Base-by-base conservation (phyloP, 1,140 invertebrate genomes). In the Drosophila tropicalis region DNA sequence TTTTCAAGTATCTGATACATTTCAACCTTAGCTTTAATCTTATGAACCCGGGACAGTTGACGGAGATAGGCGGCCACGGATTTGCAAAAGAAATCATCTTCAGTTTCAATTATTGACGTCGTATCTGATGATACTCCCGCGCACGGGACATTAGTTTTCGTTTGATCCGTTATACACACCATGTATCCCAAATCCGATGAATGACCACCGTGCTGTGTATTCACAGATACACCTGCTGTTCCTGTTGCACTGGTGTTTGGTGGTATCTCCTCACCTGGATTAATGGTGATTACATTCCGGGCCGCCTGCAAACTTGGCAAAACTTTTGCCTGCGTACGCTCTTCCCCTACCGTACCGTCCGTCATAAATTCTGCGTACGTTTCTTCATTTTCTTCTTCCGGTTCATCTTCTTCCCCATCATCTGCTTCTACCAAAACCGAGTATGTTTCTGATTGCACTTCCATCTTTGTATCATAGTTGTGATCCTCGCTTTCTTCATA, bases 11-110 rank as follows among this genome's bases (percentile, higher is more conserved):
- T 90, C 60, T 91, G 90, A 64, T 86, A 91, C 81, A 91, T 90
- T 62, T 91, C 90, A 25, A 91, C 90, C 70, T 91, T 89, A n/a
- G 90, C 90, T 56, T 91, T 91, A 41, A 91, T 91, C 47, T 91
- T 91, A 56, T 91, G 84, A 2, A 83, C 76, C 1, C 86, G 81
- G 12, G 90, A 90, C 13, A 91, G 32, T 57, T 91, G 83, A 6
- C 81, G 76, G 63, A 91, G 57, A 64, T 91, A 90, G 4, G 69
- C 75, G 1, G 83, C 83, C 25, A 91, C 76, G 0, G 86, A 85
- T 62, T 91, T 91, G 56, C 90, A 91, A 57, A 91, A 91, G 65
- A 79, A 91, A 39, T 91, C 90, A 44, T 91, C 90, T 69, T 81
- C 90, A 32, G 72, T 90, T 64, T 90, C 84, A 6, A 74, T 75